phyloP scores from a whole-genome alignment of 1,140 invertebrate species.

The Pogonomyrmex barbatus region DNA sequence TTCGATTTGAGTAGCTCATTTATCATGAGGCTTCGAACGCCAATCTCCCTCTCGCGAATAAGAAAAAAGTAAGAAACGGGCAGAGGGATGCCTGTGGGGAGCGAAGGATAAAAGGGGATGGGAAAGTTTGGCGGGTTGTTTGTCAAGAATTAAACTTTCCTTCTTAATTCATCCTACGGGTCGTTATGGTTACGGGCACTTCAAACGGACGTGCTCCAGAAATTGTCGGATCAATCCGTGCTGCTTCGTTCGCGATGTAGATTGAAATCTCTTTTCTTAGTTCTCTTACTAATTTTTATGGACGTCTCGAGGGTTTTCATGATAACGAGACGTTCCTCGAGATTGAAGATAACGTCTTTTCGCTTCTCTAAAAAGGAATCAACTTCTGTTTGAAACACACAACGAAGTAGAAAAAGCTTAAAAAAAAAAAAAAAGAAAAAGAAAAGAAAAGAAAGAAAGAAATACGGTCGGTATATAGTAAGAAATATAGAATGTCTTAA shows the following conservation, averaged over 20 bases:
- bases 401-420: neutral
- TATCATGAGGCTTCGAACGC: conserved; percentile 70
- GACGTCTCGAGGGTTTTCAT: neutral
- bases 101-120: conserved; percentile 35
- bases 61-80: conserved; percentile 37
- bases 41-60: conserved; percentile 67
- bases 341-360: neutral
- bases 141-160: conserved; percentile 74
- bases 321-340: neutral
- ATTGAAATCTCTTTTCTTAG: conserved; percentile 2
- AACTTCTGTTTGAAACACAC: neutral
- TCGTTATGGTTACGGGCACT: conserved; percentile 50
- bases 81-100: conserved; percentile 10
- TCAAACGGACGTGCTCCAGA: conserved; percentile 37
- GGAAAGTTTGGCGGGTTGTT: conserved; percentile 66
- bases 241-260: conserved; percentile 24
- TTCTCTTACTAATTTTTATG: neutral
- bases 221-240: conserved; percentile 42
- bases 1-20: conserved; percentile 74
- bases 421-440: neutral
- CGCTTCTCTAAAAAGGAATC: neutral
- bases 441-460: neutral
- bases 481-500: neutral
- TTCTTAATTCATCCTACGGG: conserved; percentile 58
- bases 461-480: neutral